phyloP scores from a whole-genome alignment of 1,140 invertebrate genomes.

The Lepidurus apus region DNA sequence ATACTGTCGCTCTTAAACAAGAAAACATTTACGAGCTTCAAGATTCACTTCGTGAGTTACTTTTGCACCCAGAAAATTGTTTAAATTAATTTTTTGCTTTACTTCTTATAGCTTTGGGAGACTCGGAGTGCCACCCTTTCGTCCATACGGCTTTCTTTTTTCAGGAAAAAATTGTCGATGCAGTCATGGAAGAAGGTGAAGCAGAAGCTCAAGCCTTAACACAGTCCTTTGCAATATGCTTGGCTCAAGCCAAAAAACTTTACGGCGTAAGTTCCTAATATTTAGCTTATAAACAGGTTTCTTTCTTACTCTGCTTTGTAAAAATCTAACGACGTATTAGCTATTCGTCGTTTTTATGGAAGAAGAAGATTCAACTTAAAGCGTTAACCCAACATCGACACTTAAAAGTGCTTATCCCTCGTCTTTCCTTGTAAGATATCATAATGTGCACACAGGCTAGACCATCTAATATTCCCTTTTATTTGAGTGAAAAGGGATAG shows the following conservation, averaged over 20 bases:
- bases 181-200: background rate
- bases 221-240: slow-evolving; percentile 64
- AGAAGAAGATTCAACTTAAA: background rate
- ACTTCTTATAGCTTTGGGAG: slow-evolving; percentile 27
- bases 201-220: slow-evolving; percentile 46
- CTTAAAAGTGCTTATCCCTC: too few relatives aligned
- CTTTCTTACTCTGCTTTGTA: too few relatives aligned
- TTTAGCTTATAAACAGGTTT: background rate
- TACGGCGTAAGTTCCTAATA: slow-evolving; percentile 57
- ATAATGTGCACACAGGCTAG: too few relatives aligned
- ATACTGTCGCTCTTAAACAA: slow-evolving; percentile 58
- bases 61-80: slow-evolving; percentile 22
- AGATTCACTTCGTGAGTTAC: slow-evolving; percentile 64
- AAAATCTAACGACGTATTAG: too few relatives aligned
- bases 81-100: background rate
- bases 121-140: background rate
- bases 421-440: too few relatives aligned
- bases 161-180: slow-evolving; percentile 51
- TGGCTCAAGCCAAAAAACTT: slow-evolving; percentile 60
- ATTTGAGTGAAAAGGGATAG: too few relatives aligned
- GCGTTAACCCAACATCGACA: too few relatives aligned
- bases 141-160: slow-evolving; percentile 69
- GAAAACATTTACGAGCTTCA: slow-evolving; percentile 57
- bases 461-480: too few relatives aligned
- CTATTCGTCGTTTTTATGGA: too few relatives aligned